Percentiles rank a stretch among this genome's conserved stretches.
These are phyloP conservation scores for Spinus olivaceus DNA, from an alignment of 2,797 vertebrate genomes.

Conservation along the genomic window DNA sequence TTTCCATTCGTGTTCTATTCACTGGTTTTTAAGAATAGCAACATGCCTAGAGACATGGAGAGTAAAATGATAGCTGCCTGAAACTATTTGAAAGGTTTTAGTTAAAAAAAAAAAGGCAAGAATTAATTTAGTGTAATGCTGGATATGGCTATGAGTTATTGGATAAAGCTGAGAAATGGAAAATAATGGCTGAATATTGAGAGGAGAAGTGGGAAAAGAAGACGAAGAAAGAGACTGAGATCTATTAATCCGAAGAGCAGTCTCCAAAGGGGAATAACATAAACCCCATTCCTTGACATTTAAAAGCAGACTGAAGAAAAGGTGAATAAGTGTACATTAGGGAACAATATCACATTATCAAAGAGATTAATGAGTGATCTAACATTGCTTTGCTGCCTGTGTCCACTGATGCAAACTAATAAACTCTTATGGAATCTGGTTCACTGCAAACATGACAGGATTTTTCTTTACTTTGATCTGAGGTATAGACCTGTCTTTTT, in stretches of 20 bases:
- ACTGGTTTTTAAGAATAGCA: not conserved
- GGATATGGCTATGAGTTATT: not conserved
- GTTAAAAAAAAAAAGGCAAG: not conserved
- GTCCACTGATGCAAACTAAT: not conserved
- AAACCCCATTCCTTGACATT: conserved; percentile 22
- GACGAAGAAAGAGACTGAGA: not conserved
- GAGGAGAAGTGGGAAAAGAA: not conserved
- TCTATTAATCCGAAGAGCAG: not conserved
- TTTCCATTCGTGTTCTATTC: not conserved
- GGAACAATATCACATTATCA: conserved; percentile 18
- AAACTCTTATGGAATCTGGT: not conserved
- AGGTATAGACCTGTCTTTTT: not conserved
- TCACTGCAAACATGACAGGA: not conserved
- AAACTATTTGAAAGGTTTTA: conserved; percentile 16
- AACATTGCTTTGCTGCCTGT: not conserved
- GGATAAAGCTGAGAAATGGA: not conserved
- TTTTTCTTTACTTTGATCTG: not conserved
- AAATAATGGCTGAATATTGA: conserved; percentile 1
- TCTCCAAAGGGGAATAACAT: conserved; percentile 24
- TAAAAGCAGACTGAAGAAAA: conserved; percentile 40
- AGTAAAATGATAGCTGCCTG: conserved; percentile 11
- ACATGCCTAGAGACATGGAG: not conserved
- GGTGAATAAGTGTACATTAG: conserved; percentile 11
- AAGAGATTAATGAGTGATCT: not conserved
- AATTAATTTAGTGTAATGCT: conserved; percentile 29